A percentile compares a stretch with the other conserved stretches of the same genome.
phyloP scores from a whole-genome alignment of 2,113 vertebrate species.

The Fulica atra region DNA sequence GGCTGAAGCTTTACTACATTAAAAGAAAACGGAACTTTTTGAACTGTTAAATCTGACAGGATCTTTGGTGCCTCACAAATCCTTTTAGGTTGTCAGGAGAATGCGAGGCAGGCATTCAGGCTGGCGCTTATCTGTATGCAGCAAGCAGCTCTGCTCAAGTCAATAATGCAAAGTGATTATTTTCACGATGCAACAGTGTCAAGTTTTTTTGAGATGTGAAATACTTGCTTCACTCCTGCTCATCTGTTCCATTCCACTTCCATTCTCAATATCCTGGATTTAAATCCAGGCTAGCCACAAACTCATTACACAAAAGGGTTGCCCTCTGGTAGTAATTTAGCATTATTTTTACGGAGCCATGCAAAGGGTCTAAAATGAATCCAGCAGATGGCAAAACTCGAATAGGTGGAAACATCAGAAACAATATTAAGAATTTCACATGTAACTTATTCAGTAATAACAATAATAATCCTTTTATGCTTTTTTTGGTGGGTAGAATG shows the following conservation, averaged over 20 bases:
- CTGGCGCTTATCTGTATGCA: not conserved
- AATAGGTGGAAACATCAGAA: not conserved
- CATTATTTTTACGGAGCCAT: not conserved
- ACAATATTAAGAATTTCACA: not conserved
- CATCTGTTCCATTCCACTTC: not conserved
- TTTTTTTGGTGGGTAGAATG: not conserved
- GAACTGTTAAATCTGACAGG: not conserved
- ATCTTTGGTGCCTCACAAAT: not conserved
- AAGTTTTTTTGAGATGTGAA: not conserved
- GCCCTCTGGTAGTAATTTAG: not conserved
- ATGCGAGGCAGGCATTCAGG: not conserved
- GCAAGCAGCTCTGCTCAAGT: not conserved
- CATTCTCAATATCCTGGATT: not conserved
- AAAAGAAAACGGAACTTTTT: not conserved
- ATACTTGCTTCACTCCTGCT: not conserved
- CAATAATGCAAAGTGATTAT: not conserved
- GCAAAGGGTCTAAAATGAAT: not conserved
- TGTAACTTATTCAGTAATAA: not conserved
- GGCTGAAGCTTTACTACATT: not conserved
- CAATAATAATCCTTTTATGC: not conserved
- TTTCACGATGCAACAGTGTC: not conserved
- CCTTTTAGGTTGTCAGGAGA: not conserved
- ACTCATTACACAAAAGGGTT: not conserved
- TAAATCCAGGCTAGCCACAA: not conserved
- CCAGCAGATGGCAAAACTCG: not conserved